Base-by-base conservation (phyloP, 2,797 vertebrate genomes). In the Enteromius trimaculatus region DNA sequence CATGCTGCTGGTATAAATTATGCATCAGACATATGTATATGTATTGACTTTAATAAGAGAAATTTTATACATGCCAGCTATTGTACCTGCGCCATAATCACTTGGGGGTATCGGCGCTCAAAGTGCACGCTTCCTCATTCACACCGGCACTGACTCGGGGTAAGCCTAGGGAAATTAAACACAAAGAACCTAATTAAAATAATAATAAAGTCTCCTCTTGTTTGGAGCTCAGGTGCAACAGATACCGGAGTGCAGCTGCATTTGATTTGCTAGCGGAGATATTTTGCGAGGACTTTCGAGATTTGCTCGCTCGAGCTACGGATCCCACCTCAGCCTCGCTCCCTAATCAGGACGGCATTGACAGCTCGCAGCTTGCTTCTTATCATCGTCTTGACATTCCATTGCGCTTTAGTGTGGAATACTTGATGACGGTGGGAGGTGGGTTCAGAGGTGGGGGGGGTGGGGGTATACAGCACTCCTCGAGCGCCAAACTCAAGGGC, bases 31-130 rank as follows among this genome's bases (percentile, higher is more conserved):
- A 92, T 92, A 93, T 94, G 92, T 93, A 93, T 94, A 92, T 92
- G 91, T 93, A 94, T 94, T 94, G 92, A 94, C 94, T 95, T 93
- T 93, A 94, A 94, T 93, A 93, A 92, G 89, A 92, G 89, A 92
- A 90, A 90, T 91, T 94, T 94, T 90, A 90, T 92, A 91, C 89
- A 90, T 86, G 88, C 86, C 89, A 87, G 91, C 90, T 89, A 94
- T 94, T 94, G 90, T 95, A 93, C 91, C 92, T 93, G 92, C 88
- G 62, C 88, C 82, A 89, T 85, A 94, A 92, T 92, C 93, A 93
- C 93, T 91, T 21, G 93, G 92, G 93, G 92, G 92, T 87, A 85
- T 90, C 89, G 85, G 80, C 85, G 90, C 87, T 88, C 86, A 42
- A 88, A 88, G 89, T 88, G 85, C 72, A 55, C 80, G 66, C 68